These are phyloP conservation scores for Takifugu flavidus DNA, from an alignment of 2,113 vertebrate species.

Conservation along the genomic window DNA sequence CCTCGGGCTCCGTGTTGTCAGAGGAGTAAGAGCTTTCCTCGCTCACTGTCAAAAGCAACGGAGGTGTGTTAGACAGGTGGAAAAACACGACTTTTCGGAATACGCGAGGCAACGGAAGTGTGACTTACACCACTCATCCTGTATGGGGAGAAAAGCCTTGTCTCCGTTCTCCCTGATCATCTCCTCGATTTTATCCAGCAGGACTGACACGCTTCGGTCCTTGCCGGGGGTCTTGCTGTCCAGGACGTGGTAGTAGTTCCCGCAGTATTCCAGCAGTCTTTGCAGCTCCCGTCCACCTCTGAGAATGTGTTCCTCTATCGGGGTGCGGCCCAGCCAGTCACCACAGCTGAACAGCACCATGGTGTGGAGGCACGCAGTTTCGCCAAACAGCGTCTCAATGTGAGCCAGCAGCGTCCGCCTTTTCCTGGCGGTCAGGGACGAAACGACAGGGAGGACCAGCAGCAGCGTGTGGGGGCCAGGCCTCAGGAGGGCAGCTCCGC, in stretches of 20 bases:
- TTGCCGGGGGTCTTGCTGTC: conserved; percentile 72
- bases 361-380: conserved; percentile 70
- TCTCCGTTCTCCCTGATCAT: conserved; percentile 76
- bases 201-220: conserved; percentile 66
- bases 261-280: conserved; percentile 71
- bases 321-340: conserved; percentile 73
- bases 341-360: conserved; percentile 78
- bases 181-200: conserved; percentile 76
- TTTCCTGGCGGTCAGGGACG: conserved; percentile 73
- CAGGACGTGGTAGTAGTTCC: conserved; percentile 77
- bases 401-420: conserved; percentile 70
- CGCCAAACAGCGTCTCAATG: conserved; percentile 73
- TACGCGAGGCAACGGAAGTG: no score
- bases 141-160: conserved; percentile 73
- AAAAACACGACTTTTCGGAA: not conserved
- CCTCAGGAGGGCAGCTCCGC: conserved; percentile 70
- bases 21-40: conserved; percentile 73
- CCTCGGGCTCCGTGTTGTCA: conserved; percentile 70
- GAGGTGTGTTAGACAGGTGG: conserved; percentile 10
- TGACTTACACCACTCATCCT: conserved; percentile 70
- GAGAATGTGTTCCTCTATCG: conserved; percentile 77
- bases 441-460: conserved; percentile 74
- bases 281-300: conserved; percentile 70
- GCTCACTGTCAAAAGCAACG: conserved; percentile 62
- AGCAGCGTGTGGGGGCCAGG: conserved; percentile 75